These are phyloP conservation scores for Pyrocephalus nanus DNA, from an alignment of 2,797 vertebrate genomes.

Conservation along the genomic window DNA sequence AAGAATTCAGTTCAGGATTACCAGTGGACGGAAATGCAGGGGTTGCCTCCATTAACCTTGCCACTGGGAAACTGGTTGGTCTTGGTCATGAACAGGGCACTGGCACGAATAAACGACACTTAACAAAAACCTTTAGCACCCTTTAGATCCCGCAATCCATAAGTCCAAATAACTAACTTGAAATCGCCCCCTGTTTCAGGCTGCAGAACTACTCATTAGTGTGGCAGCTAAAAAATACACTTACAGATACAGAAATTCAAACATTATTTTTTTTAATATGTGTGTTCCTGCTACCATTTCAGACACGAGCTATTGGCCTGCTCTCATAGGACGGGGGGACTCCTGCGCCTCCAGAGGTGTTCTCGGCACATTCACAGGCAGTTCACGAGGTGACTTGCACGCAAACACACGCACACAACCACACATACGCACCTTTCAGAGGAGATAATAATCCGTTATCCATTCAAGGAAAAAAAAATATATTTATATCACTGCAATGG, in stretches of 20 bases:
- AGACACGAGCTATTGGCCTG: slow-evolving; percentile 26
- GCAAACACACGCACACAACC: slow-evolving; percentile 33
- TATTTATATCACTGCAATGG: slow-evolving; percentile 79
- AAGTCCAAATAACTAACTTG: slow-evolving; percentile 35
- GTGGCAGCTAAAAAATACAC: slow-evolving; percentile 66
- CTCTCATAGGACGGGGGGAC: neutral
- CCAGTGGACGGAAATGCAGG: neutral
- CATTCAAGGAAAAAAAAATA: slow-evolving; percentile 74
- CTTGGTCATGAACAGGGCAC: slow-evolving; percentile 21
- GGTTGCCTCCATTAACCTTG: slow-evolving; percentile 53
- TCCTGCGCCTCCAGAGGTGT: slow-evolving; percentile 13
- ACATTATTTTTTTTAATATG: neutral
- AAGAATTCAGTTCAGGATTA: slow-evolving; percentile 55
- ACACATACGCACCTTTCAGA: slow-evolving; percentile 71
- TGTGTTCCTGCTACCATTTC: slow-evolving; percentile 44
- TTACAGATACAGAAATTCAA: slow-evolving; percentile 46
- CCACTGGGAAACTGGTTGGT: slow-evolving; percentile 16
- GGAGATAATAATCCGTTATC: slow-evolving; percentile 72
- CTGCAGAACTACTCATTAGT: slow-evolving; percentile 49
- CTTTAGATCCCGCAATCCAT: slow-evolving; percentile 30
- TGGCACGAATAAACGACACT: slow-evolving; percentile 17
- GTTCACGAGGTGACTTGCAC: slow-evolving; percentile 37
- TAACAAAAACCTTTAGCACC: slow-evolving; percentile 43
- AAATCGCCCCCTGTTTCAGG: slow-evolving; percentile 33
- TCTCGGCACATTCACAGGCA: slow-evolving; percentile 66